Evolutionary conservation across 2,888 invertebrate species (phyloP).

Genomic region (Apomyelois bistriatella): DNA sequence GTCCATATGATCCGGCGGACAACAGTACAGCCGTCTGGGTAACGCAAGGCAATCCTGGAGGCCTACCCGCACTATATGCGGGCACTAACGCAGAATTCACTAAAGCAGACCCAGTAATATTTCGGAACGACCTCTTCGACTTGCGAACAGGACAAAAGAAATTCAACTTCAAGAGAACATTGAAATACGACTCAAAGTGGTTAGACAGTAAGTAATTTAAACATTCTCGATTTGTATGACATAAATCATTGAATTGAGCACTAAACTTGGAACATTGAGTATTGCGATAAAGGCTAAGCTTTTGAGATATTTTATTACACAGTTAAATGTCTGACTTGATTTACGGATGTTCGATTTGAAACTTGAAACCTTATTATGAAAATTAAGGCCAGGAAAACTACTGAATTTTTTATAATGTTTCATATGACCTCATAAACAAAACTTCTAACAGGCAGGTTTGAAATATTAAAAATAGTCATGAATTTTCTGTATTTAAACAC

Average conservation of each 20-base stretch:
- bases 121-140: slow-evolving; percentile 83
- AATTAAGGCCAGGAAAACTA: too few species aligned
- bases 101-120: slow-evolving; percentile 86
- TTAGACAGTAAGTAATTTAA: slow-evolving; percentile 81
- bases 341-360: slow-evolving; percentile 5
- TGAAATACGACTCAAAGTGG: slow-evolving; percentile 87
- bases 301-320: slow-evolving; percentile 3
- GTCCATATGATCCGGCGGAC: slow-evolving; percentile 86
- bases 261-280: slow-evolving; percentile 4
- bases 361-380: not conserved
- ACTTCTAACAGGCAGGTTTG: too few species aligned
- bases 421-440: too few species aligned
- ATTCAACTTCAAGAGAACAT: slow-evolving; percentile 82
- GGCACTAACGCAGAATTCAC: slow-evolving; percentile 87
- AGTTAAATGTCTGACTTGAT: slow-evolving; percentile 3
- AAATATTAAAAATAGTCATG: too few species aligned
- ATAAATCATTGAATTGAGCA: slow-evolving; percentile 5
- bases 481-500: not conserved
- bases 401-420: too few species aligned
- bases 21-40: slow-evolving; percentile 88
- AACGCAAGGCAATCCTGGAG: slow-evolving; percentile 83
- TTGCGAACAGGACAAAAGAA: slow-evolving; percentile 80
- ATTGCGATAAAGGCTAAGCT: slow-evolving; percentile 4
- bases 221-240: slow-evolving; percentile 3
- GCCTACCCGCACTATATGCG: slow-evolving; percentile 83